Evolutionary conservation across 64 coral and sea anemone genomes (phyloP).

Genomic region (Platygyra sinensis): DNA sequence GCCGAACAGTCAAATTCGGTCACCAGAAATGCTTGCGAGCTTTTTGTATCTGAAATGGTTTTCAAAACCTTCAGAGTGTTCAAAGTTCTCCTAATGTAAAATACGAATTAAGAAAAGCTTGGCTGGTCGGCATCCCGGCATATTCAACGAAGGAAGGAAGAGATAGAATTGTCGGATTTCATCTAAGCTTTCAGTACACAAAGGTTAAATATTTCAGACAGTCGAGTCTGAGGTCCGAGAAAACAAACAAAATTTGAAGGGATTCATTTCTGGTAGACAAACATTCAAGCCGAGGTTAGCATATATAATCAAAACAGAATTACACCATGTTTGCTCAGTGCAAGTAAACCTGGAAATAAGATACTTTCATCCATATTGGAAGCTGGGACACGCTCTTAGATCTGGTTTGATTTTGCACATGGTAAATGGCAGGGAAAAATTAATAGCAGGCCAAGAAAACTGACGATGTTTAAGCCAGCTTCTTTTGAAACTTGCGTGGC

Average conservation of each 20-base stretch:
- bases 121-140: not conserved
- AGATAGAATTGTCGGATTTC: not conserved
- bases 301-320: not conserved
- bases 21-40: not conserved
- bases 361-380: not conserved
- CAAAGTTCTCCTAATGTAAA: too few relatives aligned
- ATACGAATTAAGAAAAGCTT: not conserved
- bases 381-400: too few relatives aligned
- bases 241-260: not conserved
- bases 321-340: not conserved
- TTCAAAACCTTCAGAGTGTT: too few relatives aligned
- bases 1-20: not conserved
- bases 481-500: too few relatives aligned
- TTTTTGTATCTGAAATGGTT: too few relatives aligned
- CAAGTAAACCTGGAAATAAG: not conserved
- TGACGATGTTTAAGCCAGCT: too few relatives aligned
- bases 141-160: not conserved
- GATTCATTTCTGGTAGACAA: not conserved
- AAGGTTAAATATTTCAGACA: not conserved
- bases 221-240: not conserved
- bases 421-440: too few relatives aligned
- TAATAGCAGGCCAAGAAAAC: too few relatives aligned
- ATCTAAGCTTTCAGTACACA: not conserved
- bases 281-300: not conserved
- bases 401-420: too few relatives aligned